phyloP scores from a whole-genome alignment of 2,797 vertebrate species.

The Poecile montanus region DNA sequence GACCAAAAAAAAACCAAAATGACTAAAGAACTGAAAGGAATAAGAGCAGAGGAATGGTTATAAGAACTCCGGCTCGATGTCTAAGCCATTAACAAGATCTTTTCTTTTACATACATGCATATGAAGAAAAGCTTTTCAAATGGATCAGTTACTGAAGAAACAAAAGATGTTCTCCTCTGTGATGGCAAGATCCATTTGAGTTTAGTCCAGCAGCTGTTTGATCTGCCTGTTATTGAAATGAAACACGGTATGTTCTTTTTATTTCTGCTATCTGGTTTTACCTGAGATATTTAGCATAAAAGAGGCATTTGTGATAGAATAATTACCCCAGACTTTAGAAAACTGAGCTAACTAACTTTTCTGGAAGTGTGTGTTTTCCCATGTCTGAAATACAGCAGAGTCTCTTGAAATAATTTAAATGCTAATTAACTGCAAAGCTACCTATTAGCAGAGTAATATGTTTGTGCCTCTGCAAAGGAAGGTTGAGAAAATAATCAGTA shows the following conservation, averaged over 20 bases:
- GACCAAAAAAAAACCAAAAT: neutral
- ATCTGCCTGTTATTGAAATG: conserved; percentile 87
- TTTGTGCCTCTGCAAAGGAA: neutral
- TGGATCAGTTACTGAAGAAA: conserved; percentile 80
- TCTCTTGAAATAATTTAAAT: conserved; percentile 11
- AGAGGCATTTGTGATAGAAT: neutral
- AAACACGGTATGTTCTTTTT: conserved; percentile 81
- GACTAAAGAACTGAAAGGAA: neutral
- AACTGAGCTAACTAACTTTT: neutral
- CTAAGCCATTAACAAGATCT: conserved; percentile 33
- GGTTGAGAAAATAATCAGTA: neutral
- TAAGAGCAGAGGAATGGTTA: neutral
- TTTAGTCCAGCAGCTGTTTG: conserved; percentile 86
- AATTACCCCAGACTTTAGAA: neutral
- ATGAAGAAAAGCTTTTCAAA: conserved; percentile 85
- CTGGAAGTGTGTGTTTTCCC: neutral
- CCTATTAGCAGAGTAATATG: neutral
- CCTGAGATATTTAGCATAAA: neutral
- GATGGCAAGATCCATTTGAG: conserved; percentile 86
- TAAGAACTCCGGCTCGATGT: neutral
- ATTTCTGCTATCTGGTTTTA: conserved; percentile 5
- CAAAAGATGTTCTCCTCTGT: conserved; percentile 87
- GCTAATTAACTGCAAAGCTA: neutral
- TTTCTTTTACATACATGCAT: conserved; percentile 39
- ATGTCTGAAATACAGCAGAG: neutral